phyloP scores from a whole-genome alignment of 2,113 vertebrate genomes.

The Anseranas semipalmata region DNA sequence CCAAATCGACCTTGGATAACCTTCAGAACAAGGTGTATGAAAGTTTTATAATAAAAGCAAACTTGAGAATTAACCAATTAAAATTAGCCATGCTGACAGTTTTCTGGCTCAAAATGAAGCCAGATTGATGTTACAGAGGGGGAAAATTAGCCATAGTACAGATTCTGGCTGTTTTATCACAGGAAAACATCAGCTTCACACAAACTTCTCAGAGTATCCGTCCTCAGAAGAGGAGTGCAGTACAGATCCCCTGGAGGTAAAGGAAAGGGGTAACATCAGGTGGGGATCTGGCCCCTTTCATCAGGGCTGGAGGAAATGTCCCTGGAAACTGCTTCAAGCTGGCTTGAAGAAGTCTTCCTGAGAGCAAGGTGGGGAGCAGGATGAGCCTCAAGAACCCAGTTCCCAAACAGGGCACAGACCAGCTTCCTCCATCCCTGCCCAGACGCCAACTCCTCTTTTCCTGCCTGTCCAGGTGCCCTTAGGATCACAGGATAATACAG shows the following conservation, averaged over 20 bases:
- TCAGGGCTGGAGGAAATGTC: neutral
- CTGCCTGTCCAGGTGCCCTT: neutral
- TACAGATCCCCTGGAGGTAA: neutral
- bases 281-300: neutral
- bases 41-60: neutral
- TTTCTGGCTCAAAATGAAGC: neutral
- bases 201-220: neutral
- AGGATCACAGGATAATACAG: neutral
- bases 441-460: neutral
- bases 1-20: neutral
- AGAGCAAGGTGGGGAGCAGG: neutral
- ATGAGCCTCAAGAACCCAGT: neutral
- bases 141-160: neutral
- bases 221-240: neutral
- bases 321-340: neutral
- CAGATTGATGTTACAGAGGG: neutral
- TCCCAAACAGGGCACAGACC: neutral
- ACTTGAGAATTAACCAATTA: neutral
- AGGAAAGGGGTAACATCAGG: neutral
- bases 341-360: neutral
- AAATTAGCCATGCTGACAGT: neutral
- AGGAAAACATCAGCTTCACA: neutral
- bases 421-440: neutral
- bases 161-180: neutral
- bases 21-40: neutral